Evolutionary conservation across 2,113 vertebrate species (phyloP).

Genomic region (Python bivittatus): DNA sequence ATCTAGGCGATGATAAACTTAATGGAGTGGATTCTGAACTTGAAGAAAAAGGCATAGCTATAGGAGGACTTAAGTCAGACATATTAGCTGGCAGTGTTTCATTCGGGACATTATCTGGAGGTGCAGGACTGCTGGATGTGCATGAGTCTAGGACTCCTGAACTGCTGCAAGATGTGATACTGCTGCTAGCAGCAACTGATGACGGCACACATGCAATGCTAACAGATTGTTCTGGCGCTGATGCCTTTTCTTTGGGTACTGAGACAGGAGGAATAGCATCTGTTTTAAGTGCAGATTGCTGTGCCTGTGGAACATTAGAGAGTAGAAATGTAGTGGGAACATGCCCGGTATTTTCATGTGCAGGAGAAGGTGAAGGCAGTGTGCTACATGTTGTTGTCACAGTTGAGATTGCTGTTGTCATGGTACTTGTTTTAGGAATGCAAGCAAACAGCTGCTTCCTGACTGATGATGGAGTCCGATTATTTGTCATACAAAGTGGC

Average conservation of each 20-base stretch:
- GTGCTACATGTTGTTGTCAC: constrained; percentile 76
- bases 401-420: constrained; percentile 74
- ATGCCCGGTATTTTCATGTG: constrained; percentile 69
- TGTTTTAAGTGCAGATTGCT: constrained; percentile 78
- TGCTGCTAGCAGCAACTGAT: constrained; percentile 64
- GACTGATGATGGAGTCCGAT: constrained; percentile 88
- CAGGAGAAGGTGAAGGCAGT: constrained; percentile 73
- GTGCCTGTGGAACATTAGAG: constrained; percentile 72
- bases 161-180: constrained; percentile 71
- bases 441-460: constrained; percentile 92
- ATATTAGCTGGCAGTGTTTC: constrained; percentile 75
- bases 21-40: constrained; percentile 82
- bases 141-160: constrained; percentile 70
- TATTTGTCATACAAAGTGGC: constrained; percentile 72
- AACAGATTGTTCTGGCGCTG: constrained; percentile 70
- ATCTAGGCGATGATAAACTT: constrained; percentile 76
- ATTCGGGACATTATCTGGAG: constrained; percentile 63
- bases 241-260: constrained; percentile 82
- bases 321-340: constrained; percentile 78
- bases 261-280: constrained; percentile 78
- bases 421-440: constrained; percentile 82
- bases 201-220: constrained; percentile 57
- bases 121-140: constrained; percentile 61
- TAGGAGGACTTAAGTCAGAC: constrained; percentile 77
- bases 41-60: constrained; percentile 81